Conservation (phyloP, 1,140 invertebrate genomes). For the Oedothorax gibbosus region DNA sequence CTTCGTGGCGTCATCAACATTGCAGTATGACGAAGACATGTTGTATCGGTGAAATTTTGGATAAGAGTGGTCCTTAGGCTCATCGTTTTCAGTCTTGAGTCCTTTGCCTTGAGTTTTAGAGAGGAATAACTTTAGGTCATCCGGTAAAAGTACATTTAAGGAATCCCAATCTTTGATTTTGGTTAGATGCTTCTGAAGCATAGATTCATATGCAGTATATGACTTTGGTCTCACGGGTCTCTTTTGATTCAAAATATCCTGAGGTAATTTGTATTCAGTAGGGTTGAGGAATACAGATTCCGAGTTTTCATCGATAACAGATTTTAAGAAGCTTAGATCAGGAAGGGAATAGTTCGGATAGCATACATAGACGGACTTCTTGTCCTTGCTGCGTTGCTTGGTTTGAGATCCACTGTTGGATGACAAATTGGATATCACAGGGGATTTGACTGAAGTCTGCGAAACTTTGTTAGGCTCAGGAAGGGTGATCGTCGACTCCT, state of each 20-base stretch:
- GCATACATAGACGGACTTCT: slow-evolving; percentile 82
- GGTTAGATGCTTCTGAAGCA: slow-evolving; percentile 80
- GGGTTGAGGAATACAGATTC: slow-evolving; percentile 48
- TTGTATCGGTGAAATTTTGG: slow-evolving; percentile 2
- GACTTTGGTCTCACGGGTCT: slow-evolving; percentile 78
- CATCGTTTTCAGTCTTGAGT: neutral
- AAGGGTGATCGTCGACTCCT: slow-evolving; percentile 36
- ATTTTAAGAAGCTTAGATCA: slow-evolving; percentile 82
- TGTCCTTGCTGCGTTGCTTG: slow-evolving; percentile 36
- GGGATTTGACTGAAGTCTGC: slow-evolving; percentile 45
- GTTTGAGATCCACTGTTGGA: slow-evolving; percentile 33
- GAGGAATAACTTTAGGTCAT: slow-evolving; percentile 74
- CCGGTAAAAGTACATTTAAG: slow-evolving; percentile 84
- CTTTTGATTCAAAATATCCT: slow-evolving; percentile 41
- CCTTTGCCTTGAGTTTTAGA: slow-evolving; percentile 41
- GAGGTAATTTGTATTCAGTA: slow-evolving; percentile 51
- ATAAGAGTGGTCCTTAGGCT: slow-evolving; percentile 9
- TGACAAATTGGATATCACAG: neutral
- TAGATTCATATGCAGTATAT: slow-evolving; percentile 83
- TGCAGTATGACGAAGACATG: slow-evolving; percentile 41
- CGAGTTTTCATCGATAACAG: slow-evolving; percentile 61
- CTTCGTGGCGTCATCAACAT: slow-evolving; percentile 35
- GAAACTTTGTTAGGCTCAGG: slow-evolving; percentile 56
- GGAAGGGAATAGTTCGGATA: slow-evolving; percentile 93
- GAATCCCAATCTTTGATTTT: slow-evolving; percentile 93